phyloP scores from a whole-genome alignment of 2,888 invertebrate species.

The Hypolimnas misippus region DNA sequence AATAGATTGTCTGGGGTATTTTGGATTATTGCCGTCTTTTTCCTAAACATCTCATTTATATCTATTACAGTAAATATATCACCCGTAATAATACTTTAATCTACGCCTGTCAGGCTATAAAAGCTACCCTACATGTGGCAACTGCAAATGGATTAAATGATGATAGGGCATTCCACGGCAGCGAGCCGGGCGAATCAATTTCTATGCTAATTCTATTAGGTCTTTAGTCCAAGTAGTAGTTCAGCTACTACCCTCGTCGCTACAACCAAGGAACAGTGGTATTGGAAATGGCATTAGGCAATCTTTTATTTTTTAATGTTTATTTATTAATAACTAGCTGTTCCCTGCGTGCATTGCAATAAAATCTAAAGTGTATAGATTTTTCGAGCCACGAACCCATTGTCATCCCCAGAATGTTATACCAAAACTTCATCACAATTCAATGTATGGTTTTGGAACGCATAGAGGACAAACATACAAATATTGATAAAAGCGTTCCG shows the following conservation, averaged over 20 bases:
- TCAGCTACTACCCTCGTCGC: constrained; percentile 22
- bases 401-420: too few relatives aligned
- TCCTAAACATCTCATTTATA: too few relatives aligned
- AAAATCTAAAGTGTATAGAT: too few relatives aligned
- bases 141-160: constrained; percentile 71
- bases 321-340: too few relatives aligned
- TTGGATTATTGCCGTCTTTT: too few relatives aligned
- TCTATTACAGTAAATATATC: not conserved
- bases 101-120: not conserved
- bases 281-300: not conserved
- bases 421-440: too few relatives aligned
- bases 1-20: too few relatives aligned
- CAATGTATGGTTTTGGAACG: too few relatives aligned
- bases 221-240: constrained; percentile 59
- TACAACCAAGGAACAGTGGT: not conserved
- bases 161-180: constrained; percentile 58
- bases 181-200: constrained; percentile 61
- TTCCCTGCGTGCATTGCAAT: too few relatives aligned
- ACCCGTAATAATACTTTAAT: not conserved
- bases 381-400: too few relatives aligned
- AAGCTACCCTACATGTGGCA: constrained; percentile 47
- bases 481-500: too few relatives aligned
- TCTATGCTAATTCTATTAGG: constrained; percentile 71
- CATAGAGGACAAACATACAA: too few relatives aligned
- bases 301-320: not conserved